A percentile compares a stretch with the other conserved stretches of the same genome.
Conservation (phyloP, 2,888 invertebrate species). For the Lottia gigantea region DNA sequence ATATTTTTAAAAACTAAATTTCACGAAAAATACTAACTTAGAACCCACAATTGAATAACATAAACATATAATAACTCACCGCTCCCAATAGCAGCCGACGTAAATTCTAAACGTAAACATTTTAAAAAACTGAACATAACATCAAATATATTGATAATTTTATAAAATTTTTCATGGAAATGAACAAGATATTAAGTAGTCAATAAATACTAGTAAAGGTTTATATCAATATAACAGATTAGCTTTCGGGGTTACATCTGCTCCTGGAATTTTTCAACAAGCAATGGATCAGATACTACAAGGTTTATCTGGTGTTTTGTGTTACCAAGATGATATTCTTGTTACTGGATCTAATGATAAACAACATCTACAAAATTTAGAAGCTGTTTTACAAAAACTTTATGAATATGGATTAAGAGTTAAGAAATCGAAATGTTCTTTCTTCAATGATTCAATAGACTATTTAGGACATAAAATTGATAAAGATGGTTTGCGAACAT, state of each 20-base stretch:
- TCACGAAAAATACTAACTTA: too few relatives aligned
- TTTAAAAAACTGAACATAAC: too few relatives aligned
- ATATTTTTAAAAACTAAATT: too few relatives aligned
- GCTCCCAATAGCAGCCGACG: too few relatives aligned
- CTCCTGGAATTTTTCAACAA: conserved; percentile 33
- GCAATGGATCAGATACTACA: conserved; percentile 36
- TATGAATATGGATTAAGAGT: conserved; percentile 14
- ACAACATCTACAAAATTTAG: conserved; percentile 15
- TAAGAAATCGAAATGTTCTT: conserved; percentile 21
- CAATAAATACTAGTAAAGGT: conserved; percentile 41
- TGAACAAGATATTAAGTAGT: too few relatives aligned
- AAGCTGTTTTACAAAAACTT: conserved; percentile 13
- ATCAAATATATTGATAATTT: too few relatives aligned
- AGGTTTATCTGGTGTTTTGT: conserved; percentile 27
- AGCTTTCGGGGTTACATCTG: conserved; percentile 32
- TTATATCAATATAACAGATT: conserved; percentile 32
- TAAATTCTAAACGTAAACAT: too few relatives aligned
- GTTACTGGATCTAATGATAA: conserved; percentile 15
- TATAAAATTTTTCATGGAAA: too few relatives aligned
- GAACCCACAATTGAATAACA: too few relatives aligned
- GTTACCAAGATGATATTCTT: conserved; percentile 40
- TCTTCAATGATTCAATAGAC: conserved; percentile 10
- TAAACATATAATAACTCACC: too few relatives aligned
- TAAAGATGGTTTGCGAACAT: conserved; percentile 28
- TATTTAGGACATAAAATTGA: conserved; percentile 23